These are phyloP conservation scores for Mobula hypostoma DNA, from an alignment of 2,113 vertebrate genomes.

Conservation along the genomic window DNA sequence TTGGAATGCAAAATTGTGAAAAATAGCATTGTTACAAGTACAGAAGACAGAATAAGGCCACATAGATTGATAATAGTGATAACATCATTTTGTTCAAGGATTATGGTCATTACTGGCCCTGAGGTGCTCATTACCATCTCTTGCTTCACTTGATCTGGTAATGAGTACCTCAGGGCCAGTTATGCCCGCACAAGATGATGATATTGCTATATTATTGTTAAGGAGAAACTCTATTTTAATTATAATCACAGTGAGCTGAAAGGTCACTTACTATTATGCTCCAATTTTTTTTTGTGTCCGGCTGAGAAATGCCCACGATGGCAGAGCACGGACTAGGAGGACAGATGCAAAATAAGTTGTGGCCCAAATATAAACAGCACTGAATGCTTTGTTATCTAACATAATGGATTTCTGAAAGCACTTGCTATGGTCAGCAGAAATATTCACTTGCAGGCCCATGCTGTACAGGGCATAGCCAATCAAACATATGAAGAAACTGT, in stretches of 20 bases:
- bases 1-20: slow-evolving; percentile 29
- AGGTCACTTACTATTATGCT: slow-evolving; percentile 31
- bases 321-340: background rate
- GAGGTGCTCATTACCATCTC: slow-evolving; percentile 37
- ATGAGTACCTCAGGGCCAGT: slow-evolving; percentile 38
- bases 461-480: background rate
- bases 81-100: slow-evolving; percentile 31
- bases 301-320: background rate
- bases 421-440: slow-evolving; percentile 8
- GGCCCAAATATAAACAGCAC: background rate
- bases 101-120: slow-evolving; percentile 37
- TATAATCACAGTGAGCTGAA: slow-evolving; percentile 36
- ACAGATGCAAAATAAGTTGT: background rate
- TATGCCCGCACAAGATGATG: slow-evolving; percentile 34
- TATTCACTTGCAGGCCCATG: background rate
- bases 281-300: slow-evolving; percentile 7
- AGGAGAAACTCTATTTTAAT: slow-evolving; percentile 37
- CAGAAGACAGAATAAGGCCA: slow-evolving; percentile 37
- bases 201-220: slow-evolving; percentile 38
- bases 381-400: background rate
- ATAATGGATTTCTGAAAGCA: background rate
- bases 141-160: slow-evolving; percentile 35
- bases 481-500: background rate
- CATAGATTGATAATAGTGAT: slow-evolving; percentile 38
- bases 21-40: slow-evolving; percentile 37